A percentile compares a stretch with the other conserved stretches of the same genome.
Conservation (phyloP, 2,113 vertebrate species). For the Ploceus nigricollis region DNA sequence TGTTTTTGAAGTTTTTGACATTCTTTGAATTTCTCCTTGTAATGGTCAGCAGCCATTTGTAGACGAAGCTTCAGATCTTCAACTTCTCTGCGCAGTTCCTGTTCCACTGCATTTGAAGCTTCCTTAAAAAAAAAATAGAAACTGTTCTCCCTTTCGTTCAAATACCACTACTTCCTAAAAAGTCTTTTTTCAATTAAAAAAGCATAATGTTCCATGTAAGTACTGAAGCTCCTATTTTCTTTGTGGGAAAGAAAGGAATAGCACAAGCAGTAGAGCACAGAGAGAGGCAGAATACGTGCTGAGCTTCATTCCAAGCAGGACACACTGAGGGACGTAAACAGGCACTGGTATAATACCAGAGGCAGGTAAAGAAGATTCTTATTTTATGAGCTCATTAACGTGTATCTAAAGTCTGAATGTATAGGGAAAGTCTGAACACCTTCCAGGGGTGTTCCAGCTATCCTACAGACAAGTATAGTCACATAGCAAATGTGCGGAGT, state of each 20-base stretch:
- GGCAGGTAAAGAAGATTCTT: background rate
- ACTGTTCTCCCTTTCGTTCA: background rate
- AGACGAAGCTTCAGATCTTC: constrained; percentile 96
- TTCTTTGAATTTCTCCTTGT: constrained; percentile 98
- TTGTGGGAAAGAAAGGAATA: background rate
- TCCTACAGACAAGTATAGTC: background rate
- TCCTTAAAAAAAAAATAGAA: constrained; percentile 57
- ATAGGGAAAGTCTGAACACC: background rate
- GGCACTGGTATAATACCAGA: background rate
- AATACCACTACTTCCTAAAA: background rate
- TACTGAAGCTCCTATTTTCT: background rate
- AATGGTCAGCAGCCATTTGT: constrained; percentile 98
- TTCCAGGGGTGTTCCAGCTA: background rate
- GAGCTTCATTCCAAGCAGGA: background rate
- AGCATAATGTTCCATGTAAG: background rate
- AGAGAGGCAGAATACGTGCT: background rate
- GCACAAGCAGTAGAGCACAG: background rate
- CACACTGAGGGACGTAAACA: background rate
- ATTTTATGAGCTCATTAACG: background rate
- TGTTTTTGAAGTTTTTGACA: constrained; percentile 96
- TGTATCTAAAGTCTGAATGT: background rate
- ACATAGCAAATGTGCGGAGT: background rate
- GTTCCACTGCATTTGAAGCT: constrained; percentile 76
- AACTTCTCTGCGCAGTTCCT: constrained; percentile 92
- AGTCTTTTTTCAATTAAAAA: background rate